Conservation (phyloP, 2,113 vertebrate species). For the Anguilla rostrata region DNA sequence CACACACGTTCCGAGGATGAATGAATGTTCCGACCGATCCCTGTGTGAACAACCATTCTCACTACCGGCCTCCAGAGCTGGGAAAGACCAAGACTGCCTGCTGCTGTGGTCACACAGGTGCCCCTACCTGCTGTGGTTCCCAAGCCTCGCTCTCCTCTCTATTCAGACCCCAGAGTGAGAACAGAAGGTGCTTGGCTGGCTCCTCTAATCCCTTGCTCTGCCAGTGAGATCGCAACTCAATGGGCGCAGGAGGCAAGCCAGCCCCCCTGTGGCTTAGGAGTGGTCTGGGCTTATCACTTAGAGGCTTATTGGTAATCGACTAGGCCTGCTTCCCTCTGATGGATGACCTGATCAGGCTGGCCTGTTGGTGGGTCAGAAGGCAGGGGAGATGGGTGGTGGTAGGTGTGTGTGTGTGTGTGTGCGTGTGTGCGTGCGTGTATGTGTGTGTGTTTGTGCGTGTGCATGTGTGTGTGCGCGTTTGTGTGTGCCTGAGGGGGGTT, state of each 20-base stretch:
- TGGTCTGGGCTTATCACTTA: background rate
- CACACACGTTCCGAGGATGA: too few relatives aligned
- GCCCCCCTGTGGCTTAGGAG: background rate
- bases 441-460: too few relatives aligned
- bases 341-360: background rate
- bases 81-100: background rate
- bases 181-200: background rate
- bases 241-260: background rate
- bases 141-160: background rate
- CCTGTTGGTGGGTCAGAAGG: background rate
- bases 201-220: background rate
- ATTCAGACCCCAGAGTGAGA: background rate
- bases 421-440: too few relatives aligned
- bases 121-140: background rate
- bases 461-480: too few relatives aligned
- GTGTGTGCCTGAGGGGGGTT: too few relatives aligned
- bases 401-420: too few relatives aligned
- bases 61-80: too few relatives aligned
- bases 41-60: too few relatives aligned
- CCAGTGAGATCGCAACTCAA: background rate
- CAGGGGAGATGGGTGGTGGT: too few relatives aligned
- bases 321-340: background rate
- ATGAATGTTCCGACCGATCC: too few relatives aligned
- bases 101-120: background rate
- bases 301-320: too few relatives aligned